A percentile compares a stretch with the other conserved stretches of the same genome.
Evolutionary conservation across 2,888 invertebrate genomes (phyloP).

Genomic region (Arge pagana): DNA sequence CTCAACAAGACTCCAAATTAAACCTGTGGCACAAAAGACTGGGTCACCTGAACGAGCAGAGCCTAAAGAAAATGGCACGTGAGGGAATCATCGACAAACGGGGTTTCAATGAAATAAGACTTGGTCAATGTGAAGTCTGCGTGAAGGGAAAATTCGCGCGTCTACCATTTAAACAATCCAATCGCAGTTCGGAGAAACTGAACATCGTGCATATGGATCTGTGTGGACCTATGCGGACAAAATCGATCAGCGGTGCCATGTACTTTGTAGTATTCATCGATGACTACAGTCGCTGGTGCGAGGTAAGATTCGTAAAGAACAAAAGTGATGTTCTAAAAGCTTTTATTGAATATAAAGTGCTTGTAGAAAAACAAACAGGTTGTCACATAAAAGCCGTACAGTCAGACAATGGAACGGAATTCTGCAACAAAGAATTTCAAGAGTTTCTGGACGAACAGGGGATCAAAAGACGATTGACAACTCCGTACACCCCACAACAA

Average conservation of each 20-base stretch:
- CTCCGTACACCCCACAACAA: slow-evolving; percentile 4
- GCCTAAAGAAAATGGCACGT: neutral
- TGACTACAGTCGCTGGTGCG: slow-evolving; percentile 35
- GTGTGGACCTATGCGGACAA: slow-evolving; percentile 31
- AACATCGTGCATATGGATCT: slow-evolving; percentile 36
- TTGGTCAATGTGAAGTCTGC: slow-evolving; percentile 13
- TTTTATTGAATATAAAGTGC: slow-evolving; percentile 26
- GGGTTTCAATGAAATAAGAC: neutral
- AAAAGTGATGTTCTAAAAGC: slow-evolving; percentile 29
- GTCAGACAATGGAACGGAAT: slow-evolving; percentile 32
- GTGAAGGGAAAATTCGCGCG: slow-evolving; percentile 21
- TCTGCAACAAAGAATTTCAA: slow-evolving; percentile 26
- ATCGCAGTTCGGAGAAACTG: slow-evolving; percentile 2
- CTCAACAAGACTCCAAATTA: neutral
- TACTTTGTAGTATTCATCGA: slow-evolving; percentile 40
- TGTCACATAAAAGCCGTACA: slow-evolving; percentile 29
- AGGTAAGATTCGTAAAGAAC: slow-evolving; percentile 28
- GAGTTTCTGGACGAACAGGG: slow-evolving; percentile 28
- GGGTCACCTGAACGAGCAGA: neutral
- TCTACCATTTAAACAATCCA: slow-evolving; percentile 13
- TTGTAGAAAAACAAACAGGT: slow-evolving; percentile 29
- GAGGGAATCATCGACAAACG: no score
- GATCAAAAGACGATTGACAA: neutral
- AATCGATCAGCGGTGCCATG: slow-evolving; percentile 29
- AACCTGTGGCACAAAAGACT: neutral